Base-by-base conservation (phyloP, 2,888 invertebrate genomes). In the Brachylomia viminalis region DNA sequence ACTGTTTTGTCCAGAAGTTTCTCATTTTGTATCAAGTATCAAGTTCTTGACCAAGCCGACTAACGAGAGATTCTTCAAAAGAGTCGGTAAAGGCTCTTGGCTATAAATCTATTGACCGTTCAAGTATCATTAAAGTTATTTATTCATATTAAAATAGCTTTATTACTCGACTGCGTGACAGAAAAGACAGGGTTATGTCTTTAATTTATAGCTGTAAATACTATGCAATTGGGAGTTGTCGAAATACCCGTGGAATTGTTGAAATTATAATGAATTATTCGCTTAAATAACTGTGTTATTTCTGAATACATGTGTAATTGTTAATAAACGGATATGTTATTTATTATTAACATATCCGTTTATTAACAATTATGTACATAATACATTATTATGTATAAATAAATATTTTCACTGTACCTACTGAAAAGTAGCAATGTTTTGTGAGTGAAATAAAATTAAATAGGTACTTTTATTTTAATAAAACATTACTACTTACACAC, bases 11-110 rank as follows among this genome's bases (percentile, higher is more conserved):
- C 8, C 27, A 49, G 49, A 77, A 77, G n/a, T 38, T 30, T n/a
- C 47, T 66, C 66, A 62, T 73, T 73, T 66, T 78, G 52, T 62
- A 49, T 49, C 13, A 27, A 79, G 47, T 73, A 67, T 49, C 65
- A 73, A 78, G 33, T 62, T 67, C 73, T 78, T 76, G 71, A 79
- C 66, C 66, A 61, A 56, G 17, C 38, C 47, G 54, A 61, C 61
- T 79, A 62, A 67, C 66, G 33, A 79, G 78, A 78, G 54, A 47
- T 59, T 75, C 72, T 78, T 78, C 27, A 54, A 15, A 78, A 72
- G 17, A 72, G 17, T 78, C 52, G 78, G 72, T 72, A 72, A 78
- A 77, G 77, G 52, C 45, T 72, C 13, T 77, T 59, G 7, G 33
- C 17, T 23, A 0, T 52, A 23, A 52, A 23, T 52, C n/a, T 59